Base-by-base conservation (phyloP, 2,888 invertebrate genomes). In the Automeris io region DNA sequence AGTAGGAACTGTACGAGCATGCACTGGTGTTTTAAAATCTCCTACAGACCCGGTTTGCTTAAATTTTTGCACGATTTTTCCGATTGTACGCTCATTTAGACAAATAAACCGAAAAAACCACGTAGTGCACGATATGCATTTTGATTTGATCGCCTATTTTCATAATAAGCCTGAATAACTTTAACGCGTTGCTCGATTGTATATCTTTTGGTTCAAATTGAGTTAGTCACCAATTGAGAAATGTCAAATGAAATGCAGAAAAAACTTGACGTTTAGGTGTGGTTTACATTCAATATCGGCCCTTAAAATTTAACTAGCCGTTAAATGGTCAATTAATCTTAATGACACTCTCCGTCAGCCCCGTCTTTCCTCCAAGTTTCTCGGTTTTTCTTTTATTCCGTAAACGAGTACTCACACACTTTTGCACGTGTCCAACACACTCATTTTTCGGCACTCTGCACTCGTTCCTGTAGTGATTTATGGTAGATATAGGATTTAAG, bases 301-400 rank as follows among this genome's bases (percentile, higher is more conserved):
- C 39, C 32, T 39, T 41, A 37, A 11, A 11, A 24, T 24, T 9
- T 9, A 1, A 4, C 63, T 59, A 49, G 64, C 19, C 18, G 9
- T n/a, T 18, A 63, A 24, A 50, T 38, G 5, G 54, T 54, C 24
- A 67, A 39, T 35, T 63, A 46, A 25, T 53, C 49, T n/a, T n/a
- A 4, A 61, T 62, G 8, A 51, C n/a, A 51, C 61, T 63, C 19
- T 37, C 57, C 29, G 53, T 54, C 9, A 59, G 43, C 35, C 45
- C 47, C 24, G 51, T 49, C 43, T 46, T 47, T 23, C 49, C 44
- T 32, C 33, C 32, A 11, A 33, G 33, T 12, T 11, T 18, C 13
- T 22, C n/a, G 8, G 3, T 16, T 32, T 32, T 24, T 29, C 8
- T 32, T 32, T 32, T 32, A 12, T 37, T 33, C 2, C 39, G 35